These are phyloP conservation scores for Idaea straminata DNA, from an alignment of 2,888 invertebrate genomes.

Conservation along the genomic window DNA sequence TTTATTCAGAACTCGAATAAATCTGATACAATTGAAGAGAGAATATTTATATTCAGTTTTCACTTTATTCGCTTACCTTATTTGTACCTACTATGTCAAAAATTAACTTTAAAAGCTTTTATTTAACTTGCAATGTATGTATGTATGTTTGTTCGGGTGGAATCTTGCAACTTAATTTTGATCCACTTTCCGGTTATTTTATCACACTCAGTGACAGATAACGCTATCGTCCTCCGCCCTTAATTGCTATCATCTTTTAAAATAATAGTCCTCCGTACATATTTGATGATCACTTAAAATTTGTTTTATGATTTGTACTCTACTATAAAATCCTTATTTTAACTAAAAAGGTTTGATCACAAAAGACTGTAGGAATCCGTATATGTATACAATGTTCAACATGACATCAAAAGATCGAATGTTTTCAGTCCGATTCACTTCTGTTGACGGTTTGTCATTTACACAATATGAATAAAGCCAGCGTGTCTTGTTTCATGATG, in stretches of 20 bases:
- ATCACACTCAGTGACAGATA: background rate
- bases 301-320: background rate
- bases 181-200: background rate
- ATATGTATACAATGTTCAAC: background rate
- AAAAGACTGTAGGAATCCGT: background rate
- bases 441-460: background rate
- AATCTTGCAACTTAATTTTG: too few species aligned
- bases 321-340: background rate
- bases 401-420: background rate
- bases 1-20: background rate
- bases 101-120: too few species aligned
- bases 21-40: too few species aligned
- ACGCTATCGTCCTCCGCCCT: background rate
- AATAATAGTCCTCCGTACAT: background rate
- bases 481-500: background rate
- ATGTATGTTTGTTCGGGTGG: too few species aligned
- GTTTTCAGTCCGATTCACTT: background rate
- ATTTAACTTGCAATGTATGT: too few species aligned
- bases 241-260: background rate
- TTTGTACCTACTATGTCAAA: too few species aligned
- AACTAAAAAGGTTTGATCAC: too few species aligned
- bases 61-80: too few species aligned
- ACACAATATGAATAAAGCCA: background rate
- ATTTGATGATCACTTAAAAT: background rate
- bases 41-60: too few species aligned